These are phyloP conservation scores for Taeniopygia guttata DNA, from an alignment of 2,797 vertebrate genomes.

Conservation along the genomic window DNA sequence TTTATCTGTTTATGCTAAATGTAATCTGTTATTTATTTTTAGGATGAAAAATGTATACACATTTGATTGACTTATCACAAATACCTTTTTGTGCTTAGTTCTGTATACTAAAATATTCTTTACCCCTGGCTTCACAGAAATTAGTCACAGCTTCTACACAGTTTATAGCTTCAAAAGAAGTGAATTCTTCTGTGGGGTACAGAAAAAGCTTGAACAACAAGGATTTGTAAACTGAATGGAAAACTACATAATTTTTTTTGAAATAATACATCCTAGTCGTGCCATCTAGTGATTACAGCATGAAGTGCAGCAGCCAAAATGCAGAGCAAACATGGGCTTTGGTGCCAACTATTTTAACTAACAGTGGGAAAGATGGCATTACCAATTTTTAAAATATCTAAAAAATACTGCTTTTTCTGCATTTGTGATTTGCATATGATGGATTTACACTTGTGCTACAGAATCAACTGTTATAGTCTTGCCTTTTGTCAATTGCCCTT, in stretches of 20 bases:
- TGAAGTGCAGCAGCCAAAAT: neutral
- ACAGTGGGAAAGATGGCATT: neutral
- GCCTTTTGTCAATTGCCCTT: neutral
- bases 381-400: neutral
- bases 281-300: conserved; percentile 67
- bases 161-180: neutral
- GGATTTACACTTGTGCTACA: neutral
- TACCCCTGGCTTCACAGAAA: neutral
- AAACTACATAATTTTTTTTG: neutral
- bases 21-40: neutral
- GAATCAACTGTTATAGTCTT: neutral
- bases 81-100: neutral
- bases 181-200: neutral
- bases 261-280: conserved; percentile 20
- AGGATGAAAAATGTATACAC: neutral
- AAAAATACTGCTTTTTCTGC: neutral
- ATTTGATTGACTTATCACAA: neutral
- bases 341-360: neutral
- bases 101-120: neutral
- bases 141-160: neutral
- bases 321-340: neutral
- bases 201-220: neutral
- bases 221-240: neutral
- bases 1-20: neutral
- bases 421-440: neutral